Evolutionary conservation across 2,888 invertebrate genomes (phyloP).

Genomic region (Coleophora flavipennella): DNA sequence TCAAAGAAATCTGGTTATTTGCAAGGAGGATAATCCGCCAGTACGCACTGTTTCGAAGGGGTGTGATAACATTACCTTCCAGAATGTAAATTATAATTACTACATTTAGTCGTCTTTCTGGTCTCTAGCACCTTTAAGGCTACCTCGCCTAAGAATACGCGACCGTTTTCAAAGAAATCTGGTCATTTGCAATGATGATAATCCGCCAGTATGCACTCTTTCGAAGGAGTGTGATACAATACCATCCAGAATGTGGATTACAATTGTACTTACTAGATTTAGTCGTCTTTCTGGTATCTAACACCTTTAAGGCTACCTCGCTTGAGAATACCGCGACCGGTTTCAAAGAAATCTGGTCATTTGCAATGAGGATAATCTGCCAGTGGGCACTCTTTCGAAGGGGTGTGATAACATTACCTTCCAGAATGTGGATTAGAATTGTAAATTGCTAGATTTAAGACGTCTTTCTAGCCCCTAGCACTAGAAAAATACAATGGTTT

Average conservation of each 20-base stretch:
- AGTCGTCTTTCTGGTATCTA: too few species aligned
- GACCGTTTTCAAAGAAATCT: slow-evolving; percentile 13
- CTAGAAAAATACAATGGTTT: too few species aligned
- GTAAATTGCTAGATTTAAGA: too few species aligned
- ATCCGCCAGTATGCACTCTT: slow-evolving; percentile 8
- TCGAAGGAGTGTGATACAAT: slow-evolving; percentile 42
- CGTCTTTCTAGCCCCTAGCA: too few species aligned
- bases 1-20: background rate
- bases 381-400: slow-evolving; percentile 17
- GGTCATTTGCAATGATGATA: too few species aligned
- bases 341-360: background rate
- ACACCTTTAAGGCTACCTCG: slow-evolving; percentile 69
- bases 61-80: slow-evolving; percentile 51
- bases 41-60: slow-evolving; percentile 25
- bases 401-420: slow-evolving; percentile 55
- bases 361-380: too few species aligned
- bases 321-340: slow-evolving; percentile 43
- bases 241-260: slow-evolving; percentile 41
- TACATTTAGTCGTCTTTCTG: too few species aligned
- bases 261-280: too few species aligned
- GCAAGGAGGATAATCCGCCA: too few species aligned
- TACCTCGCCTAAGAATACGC: slow-evolving; percentile 60
- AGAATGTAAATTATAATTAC: slow-evolving; percentile 29
- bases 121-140: too few species aligned
- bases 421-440: slow-evolving; percentile 28